Evolutionary conservation across 92 coral and sea anemone genomes (phyloP), one percentile per base, ranked within the genome.

Genomic region (Scolanthus callimorphus): DNA sequence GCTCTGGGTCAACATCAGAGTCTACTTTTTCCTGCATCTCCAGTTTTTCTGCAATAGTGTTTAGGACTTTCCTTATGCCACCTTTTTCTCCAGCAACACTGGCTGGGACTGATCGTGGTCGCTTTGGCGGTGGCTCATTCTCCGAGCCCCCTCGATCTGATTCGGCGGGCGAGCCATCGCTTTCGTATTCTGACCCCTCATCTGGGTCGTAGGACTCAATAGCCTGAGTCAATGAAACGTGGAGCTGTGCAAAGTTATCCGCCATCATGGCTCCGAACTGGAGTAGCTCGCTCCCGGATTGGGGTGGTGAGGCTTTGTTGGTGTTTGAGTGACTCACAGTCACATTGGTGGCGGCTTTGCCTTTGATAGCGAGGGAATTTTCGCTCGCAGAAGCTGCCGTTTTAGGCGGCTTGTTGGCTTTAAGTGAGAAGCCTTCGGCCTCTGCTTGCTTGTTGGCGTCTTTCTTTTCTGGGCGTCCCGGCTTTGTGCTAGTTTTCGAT

Each of bases 11-110:
- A 65, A 65, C 25, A 34, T 51, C 62, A 27, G 72, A 44, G 51
- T 65, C 72, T n/a, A 65, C 62, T 4, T 65, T 65, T 38, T 65
- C 72, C 62, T 65, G 51, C 62, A 53, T 31, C 21, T 65, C 60
- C 49, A 65, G n/a, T 65, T 41, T 59, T 59, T 59, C 65, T 17
- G 65, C 65, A 37, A 59, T 59, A 31, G 65, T 10, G 24, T 8
- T 55, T 15, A 66, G 63, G 24, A 66, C 73, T n/a, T 53, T 38
- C 25, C 46, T 62, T 66, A 52, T 66, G 39, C 73, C 59, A 25
- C 37, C 71, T 26, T 11, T 21, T 17, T 65, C 71, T 39, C 25
- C 69, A 45, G 57, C 28, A 9, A 22, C 27, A 51, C n/a, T 17
- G 4, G 24, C 57, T 51, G 57, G 22, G 57, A 3, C 28, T 51